Conservation (phyloP, 2,113 vertebrate species). For the Heteronetta atricapilla region DNA sequence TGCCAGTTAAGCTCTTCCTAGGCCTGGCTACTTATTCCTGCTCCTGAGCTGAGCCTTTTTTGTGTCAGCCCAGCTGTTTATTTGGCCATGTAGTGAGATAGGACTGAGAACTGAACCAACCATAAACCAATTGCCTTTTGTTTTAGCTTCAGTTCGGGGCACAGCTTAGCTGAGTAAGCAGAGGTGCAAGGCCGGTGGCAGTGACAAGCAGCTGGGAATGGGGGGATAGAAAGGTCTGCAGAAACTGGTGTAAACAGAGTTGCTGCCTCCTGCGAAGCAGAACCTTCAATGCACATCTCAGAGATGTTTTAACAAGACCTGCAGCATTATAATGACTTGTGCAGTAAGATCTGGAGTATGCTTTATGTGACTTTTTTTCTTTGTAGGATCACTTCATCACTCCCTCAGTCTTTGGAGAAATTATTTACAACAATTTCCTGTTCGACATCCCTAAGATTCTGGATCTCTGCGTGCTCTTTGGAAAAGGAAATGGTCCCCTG, state of each 20-base stretch:
- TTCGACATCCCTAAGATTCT: conserved; percentile 98
- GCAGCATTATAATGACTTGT: background rate
- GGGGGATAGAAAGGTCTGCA: background rate
- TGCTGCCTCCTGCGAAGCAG: background rate
- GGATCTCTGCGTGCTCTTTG: conserved; percentile 95
- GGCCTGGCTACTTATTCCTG: background rate
- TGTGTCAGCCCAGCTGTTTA: background rate
- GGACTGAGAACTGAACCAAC: background rate
- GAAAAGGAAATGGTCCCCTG: conserved; percentile 89
- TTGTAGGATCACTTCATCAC: conserved; percentile 91
- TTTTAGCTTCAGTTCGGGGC: background rate
- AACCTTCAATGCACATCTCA: background rate
- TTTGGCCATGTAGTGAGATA: accelerated
- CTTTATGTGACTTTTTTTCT: background rate
- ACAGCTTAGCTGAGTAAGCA: background rate
- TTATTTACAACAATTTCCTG: conserved; percentile 95
- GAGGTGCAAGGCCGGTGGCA: background rate
- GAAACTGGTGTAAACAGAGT: background rate
- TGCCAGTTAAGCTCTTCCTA: background rate
- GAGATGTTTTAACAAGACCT: background rate
- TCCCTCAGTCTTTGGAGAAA: conserved; percentile 91
- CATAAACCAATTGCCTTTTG: background rate
- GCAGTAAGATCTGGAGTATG: background rate
- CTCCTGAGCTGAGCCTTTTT: background rate
- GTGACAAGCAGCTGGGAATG: background rate